Evolutionary conservation across 2,888 invertebrate species (phyloP), one percentile per base, ranked within the genome.

Genomic region (Drosophila ochracea): DNA sequence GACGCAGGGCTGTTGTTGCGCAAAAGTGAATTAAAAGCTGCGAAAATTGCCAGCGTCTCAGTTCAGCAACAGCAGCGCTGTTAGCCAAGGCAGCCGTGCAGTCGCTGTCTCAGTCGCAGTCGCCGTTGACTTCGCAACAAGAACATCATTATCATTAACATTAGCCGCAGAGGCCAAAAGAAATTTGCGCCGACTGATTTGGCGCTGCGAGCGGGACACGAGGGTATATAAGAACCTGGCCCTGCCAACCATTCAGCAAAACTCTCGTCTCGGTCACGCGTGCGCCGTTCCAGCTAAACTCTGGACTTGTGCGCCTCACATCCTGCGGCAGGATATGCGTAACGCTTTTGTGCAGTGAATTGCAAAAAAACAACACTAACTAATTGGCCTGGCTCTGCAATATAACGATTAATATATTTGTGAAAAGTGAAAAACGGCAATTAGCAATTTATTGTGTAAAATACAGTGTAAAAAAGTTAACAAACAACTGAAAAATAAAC

Each of bases 141-240:
- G 83, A 84, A 85, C 71, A 73, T 82, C 79, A 83, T 64, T 70
- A 71, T 65, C 59, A 65, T 65, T 73, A 68, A 58, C 77, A 19
- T 47, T 39, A 30, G 41, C 57, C 33, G 61, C 75, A 70, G 76
- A 79, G 67, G 72, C 57, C 83, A 79, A 79, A 84, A 84, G 84
- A 84, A 86, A 84, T 84, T 84, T 74, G 76, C 79, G 76, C 60
- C 59, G 59, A 70, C 68, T 54, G 76, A 62, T 66, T 69, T 73
- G 61, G 47, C 62, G 62, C 71, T 70, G 62, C 41, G 49, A 74
- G 82, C 84, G 80, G 84, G 75, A 73, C 73, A 80, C 92, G 92
- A 93, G 84, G 91, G 92, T 92, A 93, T 93, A 93, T 91, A 93
- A 93, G 92, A 93, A 93, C 91, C 92, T 85, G 84, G 78, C 89